Evolutionary conservation across 1,140 invertebrate genomes (phyloP), one percentile per base, ranked within the genome.

Genomic region (Akabosia matsudoensis): DNA sequence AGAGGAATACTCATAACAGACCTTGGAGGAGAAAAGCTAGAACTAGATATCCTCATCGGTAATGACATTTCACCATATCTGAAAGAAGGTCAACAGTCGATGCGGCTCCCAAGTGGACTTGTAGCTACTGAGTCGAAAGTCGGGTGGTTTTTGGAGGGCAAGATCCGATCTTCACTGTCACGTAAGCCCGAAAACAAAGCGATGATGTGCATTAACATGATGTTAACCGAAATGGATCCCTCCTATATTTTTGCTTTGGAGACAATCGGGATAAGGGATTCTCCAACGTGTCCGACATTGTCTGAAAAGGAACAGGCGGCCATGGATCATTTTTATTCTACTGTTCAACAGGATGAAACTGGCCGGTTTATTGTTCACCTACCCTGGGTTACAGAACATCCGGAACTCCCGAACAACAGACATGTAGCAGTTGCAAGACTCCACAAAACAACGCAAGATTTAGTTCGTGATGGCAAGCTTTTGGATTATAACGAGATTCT

Each of bases 401-500:
- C 37, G 18, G 18, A 7, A 45, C 37, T 45, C 7, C 37, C 37
- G 18, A 18, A 45, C 18, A 45, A 45, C 18, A 7, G 37, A 18
- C 7, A 18, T 45, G 7, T 10, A 10, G 37, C 37, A 45, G 37
- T 18, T 18, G 37, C 37, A 7, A 7, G 37, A 7, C 37, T 45
- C 18, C 37, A 45, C 37, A 45, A 45, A 18, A 45, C 37, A 45
- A 45, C 37, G 18, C 37, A 45, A 18, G 37, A 45, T 45, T 18
- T 45, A 45, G 37, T 45, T 10, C 37, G 33, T 0, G 33, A 37
- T 2, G 31, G 37, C 0, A 14, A 54, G 33, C 56, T 33, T 14
- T 24, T 70, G 13, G 30, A 34, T n/a, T 81, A 78, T 37, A 10
- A 80, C 26, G 13, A 33, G 30, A 51, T 79, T 4, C 76, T 81